phyloP scores from a whole-genome alignment of 2,113 vertebrate genomes.

The Saimiri boliviensis region DNA sequence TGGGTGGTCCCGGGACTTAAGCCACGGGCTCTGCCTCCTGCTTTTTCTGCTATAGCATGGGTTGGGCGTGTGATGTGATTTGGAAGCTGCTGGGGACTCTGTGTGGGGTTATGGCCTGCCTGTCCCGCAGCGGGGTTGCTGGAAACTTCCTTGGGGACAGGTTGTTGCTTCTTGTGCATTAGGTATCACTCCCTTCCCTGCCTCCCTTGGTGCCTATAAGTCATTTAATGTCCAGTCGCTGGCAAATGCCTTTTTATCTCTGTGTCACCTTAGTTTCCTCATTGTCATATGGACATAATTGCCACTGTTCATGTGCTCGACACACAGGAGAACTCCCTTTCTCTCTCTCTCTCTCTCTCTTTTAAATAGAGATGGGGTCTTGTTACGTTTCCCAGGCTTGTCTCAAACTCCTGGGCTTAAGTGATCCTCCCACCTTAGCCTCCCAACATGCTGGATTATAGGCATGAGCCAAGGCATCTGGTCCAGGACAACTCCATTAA shows the following conservation, averaged over 20 bases:
- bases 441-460: too few relatives aligned
- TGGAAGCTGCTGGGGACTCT: accelerated
- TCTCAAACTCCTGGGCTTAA: too few relatives aligned
- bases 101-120: accelerated
- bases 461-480: too few relatives aligned
- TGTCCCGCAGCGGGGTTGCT: background rate
- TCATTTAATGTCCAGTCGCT: background rate
- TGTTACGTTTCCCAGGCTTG: too few relatives aligned
- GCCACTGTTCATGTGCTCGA: too few relatives aligned
- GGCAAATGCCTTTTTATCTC: background rate
- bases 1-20: background rate
- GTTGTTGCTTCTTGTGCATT: too few relatives aligned
- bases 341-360: too few relatives aligned
- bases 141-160: background rate
- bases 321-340: too few relatives aligned
- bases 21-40: background rate
- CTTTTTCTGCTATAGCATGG: background rate
- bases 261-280: background rate
- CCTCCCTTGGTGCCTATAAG: background rate
- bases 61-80: background rate
- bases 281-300: background rate
- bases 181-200: background rate
- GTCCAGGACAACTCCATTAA: too few relatives aligned
- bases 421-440: too few relatives aligned
- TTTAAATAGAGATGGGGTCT: too few relatives aligned